These are phyloP conservation scores for Tenthredo distinguenda DNA, from an alignment of 2,888 invertebrate genomes.

Conservation along the genomic window DNA sequence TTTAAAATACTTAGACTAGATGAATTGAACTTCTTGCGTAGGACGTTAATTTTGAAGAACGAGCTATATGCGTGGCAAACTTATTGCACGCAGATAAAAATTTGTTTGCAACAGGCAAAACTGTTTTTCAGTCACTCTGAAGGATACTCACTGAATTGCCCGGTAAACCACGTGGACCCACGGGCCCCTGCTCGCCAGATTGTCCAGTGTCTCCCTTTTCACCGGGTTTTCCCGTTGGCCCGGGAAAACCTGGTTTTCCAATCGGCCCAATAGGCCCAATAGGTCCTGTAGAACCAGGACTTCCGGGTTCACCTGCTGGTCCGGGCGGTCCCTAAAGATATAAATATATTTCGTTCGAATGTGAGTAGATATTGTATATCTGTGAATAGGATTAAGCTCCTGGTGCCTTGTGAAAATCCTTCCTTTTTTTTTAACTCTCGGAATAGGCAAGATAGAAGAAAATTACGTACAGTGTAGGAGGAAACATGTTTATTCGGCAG, in stretches of 20 bases:
- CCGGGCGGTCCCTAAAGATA: conserved; percentile 70
- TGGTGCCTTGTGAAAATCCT: too few relatives aligned
- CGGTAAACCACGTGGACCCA: conserved; percentile 78
- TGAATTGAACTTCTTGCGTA: conserved; percentile 21
- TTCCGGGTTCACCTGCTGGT: conserved; percentile 70
- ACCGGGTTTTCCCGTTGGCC: conserved; percentile 76
- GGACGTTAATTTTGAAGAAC: neutral
- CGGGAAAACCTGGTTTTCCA: conserved; percentile 76
- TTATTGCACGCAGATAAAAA: too few relatives aligned
- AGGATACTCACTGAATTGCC: conserved; percentile 74
- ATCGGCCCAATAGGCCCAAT: conserved; percentile 65
- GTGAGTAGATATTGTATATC: neutral
- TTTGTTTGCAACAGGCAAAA: too few relatives aligned
- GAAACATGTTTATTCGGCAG: neutral
- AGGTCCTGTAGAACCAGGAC: conserved; percentile 70
- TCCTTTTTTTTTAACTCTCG: neutral
- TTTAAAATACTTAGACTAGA: neutral
- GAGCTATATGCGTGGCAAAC: too few relatives aligned
- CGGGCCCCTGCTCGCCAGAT: conserved; percentile 77
- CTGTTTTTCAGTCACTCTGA: neutral
- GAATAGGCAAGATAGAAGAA: too few relatives aligned
- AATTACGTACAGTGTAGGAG: too few relatives aligned
- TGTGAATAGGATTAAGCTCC: neutral
- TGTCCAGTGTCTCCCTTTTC: conserved; percentile 77
- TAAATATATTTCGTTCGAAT: conserved; percentile 4